phyloP scores from a whole-genome alignment of 2,113 vertebrate species.

The Zosterops hypoxanthus region DNA sequence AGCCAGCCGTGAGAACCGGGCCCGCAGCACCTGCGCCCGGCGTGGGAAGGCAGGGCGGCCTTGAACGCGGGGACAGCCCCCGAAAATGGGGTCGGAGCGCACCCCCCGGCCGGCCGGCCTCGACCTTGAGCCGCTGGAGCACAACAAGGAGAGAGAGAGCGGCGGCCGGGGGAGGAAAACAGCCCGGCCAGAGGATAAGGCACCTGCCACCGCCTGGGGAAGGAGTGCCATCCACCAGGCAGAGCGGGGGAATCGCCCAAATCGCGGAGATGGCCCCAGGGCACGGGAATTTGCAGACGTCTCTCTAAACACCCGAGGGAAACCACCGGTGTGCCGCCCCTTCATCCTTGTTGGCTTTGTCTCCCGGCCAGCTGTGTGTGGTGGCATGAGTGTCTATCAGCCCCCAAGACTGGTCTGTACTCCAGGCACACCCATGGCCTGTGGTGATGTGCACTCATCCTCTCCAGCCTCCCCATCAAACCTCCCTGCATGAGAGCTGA shows the following conservation, averaged over 20 bases:
- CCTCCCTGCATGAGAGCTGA: rapidly evolving
- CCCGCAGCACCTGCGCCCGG: background rate
- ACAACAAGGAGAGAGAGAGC: background rate
- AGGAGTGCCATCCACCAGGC: background rate
- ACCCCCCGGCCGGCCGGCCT: background rate
- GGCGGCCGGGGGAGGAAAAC: background rate
- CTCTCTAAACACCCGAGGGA: rapidly evolving
- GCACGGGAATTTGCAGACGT: background rate
- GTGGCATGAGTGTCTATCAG: too few species aligned
- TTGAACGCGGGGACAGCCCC: background rate
- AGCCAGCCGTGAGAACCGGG: background rate
- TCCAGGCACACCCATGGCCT: background rate
- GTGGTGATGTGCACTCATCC: too few species aligned
- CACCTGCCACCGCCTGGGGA: slow-evolving; percentile 28
- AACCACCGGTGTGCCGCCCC: background rate
- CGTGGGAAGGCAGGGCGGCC: slow-evolving; percentile 18
- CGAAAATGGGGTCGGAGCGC: background rate
- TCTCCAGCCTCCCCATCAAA: background rate
- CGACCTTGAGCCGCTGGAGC: slow-evolving; percentile 19
- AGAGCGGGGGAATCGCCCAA: background rate
- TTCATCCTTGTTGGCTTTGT: background rate
- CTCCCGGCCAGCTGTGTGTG: rapidly evolving
- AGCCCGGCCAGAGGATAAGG: background rate
- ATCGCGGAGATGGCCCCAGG: background rate
- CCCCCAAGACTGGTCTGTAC: background rate